Evolutionary conservation across 23 tunicate species (phyloP), one percentile per base, ranked within the genome.

Genomic region (Trididemnum nubilum): DNA sequence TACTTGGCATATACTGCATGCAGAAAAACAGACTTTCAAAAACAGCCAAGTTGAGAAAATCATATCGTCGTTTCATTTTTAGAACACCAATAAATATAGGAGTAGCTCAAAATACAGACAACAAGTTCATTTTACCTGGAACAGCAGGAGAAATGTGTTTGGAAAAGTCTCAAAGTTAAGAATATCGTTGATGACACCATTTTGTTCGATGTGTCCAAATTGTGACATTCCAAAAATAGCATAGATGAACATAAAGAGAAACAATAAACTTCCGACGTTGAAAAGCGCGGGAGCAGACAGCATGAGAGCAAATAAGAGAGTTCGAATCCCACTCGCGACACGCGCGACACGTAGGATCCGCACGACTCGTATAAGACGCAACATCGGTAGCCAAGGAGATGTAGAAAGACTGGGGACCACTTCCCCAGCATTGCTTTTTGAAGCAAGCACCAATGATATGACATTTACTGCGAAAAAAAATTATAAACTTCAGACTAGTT

Each of bases 161-260:
- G 97, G 97, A 57, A 91, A 91, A 25, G 90, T 85, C 65, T 91
- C 90, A 77, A 91, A 91, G 36, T 91, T 91, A 0, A 91, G 63
- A 22, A 85, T 82, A 3, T 91, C 90, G 19, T 81, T 91, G 21
- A 91, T 76, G 12, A 89, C 97, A 31, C 85, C 97, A 23, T 76
- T 85, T 23, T 91, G 70, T 51, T 85, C 87, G 26, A 91, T 78
- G 54, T 76, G 84, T 25, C 83, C 64, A 71, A 91, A 91, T 35
- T 91, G 97, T 23, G 86, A 77, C 97, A 91, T 91, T 54, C 97
- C 97, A 74, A 91, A 85, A 9, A 91, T 91, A 29, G 97, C 90
- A 59, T 84, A 91, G 51, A 91, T 91, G 76, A 82, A 91, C 81
- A 91, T 85, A 38, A 91, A 85, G 19, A 91, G 75, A 54, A 91